Evolutionary conservation across 1,140 invertebrate genomes (phyloP), one percentile per base, ranked within the genome.

Genomic region (Bombus balteatus): DNA sequence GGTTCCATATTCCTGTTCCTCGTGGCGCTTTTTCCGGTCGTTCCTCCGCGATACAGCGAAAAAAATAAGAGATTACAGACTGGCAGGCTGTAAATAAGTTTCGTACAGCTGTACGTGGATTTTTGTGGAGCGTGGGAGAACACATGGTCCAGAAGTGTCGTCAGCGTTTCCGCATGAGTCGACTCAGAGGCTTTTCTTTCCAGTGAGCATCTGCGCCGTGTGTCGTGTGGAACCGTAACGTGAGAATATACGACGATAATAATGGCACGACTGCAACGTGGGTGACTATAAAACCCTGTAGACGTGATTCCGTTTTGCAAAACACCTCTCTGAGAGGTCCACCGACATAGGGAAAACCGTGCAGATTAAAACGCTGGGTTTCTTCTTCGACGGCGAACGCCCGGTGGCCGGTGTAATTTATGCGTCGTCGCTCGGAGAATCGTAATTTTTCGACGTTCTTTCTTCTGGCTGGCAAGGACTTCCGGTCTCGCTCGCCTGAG

Each of bases 101-200:
- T 65, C 81, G 73, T 86, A 83, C 91, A 92, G 92, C 91, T 91
- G 92, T 87, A 81, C 41, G 65, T 34, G 81, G 87, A 93, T 91
- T 93, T 92, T 93, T 92, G 89, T 87, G 78, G 87, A 91, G 89
- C 93, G 92, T 92, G 92, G 88, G 92, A 92, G 86, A 90, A 39
- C 79, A 88, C 66, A 73, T 88, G 78, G 80, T 57, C 25, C 57
- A n/a, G 57, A 47, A 39, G 9, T 39, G 34, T 5, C 41, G 41
- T 65, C 25, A 71, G 82, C 73, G 74, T 81, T 78, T 82, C 73
- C 83, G 74, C 78, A 79, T 73, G 74, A 71, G 53, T 41, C 47
- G 65, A 43, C 62, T 47, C 66, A 53, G 39, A n/a, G 41, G 37
- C 57, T 77, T 83, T 68, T 78, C 81, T 75, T 75, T 59, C 32